These are phyloP conservation scores for Bathynomus jamesi DNA, from an alignment of 1,140 invertebrate species.

Conservation along the genomic window DNA sequence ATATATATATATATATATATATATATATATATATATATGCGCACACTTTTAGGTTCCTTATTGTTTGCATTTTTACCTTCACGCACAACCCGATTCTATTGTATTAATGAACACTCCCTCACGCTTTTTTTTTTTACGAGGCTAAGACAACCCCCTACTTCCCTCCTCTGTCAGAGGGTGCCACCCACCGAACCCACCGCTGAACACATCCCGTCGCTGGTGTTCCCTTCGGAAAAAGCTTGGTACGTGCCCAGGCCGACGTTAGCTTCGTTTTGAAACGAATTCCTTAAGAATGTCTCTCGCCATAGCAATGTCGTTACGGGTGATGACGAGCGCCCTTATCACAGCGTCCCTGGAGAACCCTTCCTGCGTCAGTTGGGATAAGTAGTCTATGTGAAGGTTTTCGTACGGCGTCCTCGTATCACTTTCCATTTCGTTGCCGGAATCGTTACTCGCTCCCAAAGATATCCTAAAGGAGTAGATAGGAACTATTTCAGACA, in stretches of 20 bases:
- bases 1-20: background rate
- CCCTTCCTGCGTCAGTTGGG: conserved; percentile 74
- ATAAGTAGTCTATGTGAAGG: conserved; percentile 83
- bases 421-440: conserved; percentile 15
- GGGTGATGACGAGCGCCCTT: conserved; percentile 76
- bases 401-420: conserved; percentile 63
- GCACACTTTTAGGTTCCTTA: too few species aligned
- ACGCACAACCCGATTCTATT: too few species aligned
- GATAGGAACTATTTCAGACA: background rate
- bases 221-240: too few species aligned
- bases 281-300: conserved; percentile 91
- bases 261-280: conserved; percentile 51
- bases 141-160: too few species aligned
- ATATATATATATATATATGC: background rate
- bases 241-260: too few species aligned
- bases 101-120: too few species aligned
- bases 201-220: too few species aligned
- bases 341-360: conserved; percentile 83
- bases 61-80: too few species aligned
- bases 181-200: too few species aligned
- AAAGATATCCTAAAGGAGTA: background rate
- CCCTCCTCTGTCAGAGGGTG: too few species aligned
- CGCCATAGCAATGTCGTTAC: conserved; percentile 89
- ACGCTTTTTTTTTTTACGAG: too few species aligned
- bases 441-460: background rate